Percentiles rank a stretch among this genome's conserved stretches.
These are phyloP conservation scores for rabbit (Oryctolagus cuniculus) DNA, from an alignment of 2,113 vertebrate genomes.

Conservation along the genomic window DNA sequence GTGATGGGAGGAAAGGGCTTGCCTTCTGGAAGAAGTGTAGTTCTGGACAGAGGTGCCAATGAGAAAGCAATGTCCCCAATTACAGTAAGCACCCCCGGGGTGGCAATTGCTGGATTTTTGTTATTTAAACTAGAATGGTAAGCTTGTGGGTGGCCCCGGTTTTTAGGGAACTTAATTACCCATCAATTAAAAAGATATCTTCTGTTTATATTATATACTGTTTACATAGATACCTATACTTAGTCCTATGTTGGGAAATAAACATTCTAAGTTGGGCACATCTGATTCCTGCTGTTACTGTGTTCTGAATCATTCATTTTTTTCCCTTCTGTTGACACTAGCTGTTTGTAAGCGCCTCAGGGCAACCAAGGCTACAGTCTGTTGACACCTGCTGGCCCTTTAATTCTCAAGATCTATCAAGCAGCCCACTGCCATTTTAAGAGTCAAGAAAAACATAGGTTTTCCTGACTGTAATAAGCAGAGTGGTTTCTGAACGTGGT, in stretches of 20 bases:
- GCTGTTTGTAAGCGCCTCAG: not conserved
- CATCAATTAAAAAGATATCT: not conserved
- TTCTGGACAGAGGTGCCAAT: not conserved
- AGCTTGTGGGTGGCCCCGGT: not conserved
- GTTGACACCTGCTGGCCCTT: not conserved
- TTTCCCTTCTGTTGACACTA: not conserved
- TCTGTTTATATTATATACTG: not conserved
- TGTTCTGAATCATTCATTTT: not conserved
- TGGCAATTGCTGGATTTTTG: constrained; percentile 26
- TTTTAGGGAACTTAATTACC: not conserved
- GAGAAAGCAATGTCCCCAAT: not conserved
- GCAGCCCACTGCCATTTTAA: not conserved
- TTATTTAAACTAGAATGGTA: constrained; percentile 21
- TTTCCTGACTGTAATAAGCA: not conserved
- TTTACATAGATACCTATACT: not conserved
- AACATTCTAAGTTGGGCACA: not conserved
- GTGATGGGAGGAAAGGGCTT: not conserved
- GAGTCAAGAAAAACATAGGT: constrained; percentile 37
- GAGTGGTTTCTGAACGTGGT: not conserved
- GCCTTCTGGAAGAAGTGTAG: not conserved
- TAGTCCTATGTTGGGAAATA: not conserved
- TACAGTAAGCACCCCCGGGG: not conserved
- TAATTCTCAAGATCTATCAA: not conserved
- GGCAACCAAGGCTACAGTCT: not conserved
- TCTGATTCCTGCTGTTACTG: not conserved